These are phyloP conservation scores for Deilephila elpenor DNA, from an alignment of 2,888 invertebrate species.

Conservation along the genomic window DNA sequence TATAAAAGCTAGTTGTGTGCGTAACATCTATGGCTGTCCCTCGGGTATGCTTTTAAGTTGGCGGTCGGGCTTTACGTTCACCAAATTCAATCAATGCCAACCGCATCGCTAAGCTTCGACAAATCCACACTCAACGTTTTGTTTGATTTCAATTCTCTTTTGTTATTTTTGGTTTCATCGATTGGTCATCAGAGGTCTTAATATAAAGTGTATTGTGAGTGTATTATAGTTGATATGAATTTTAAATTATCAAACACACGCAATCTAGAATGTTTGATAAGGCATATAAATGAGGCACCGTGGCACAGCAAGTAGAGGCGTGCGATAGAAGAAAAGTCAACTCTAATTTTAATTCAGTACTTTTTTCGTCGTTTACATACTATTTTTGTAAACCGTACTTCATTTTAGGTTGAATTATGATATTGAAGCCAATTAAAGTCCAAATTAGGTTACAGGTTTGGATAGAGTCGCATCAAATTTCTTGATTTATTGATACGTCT, in stretches of 20 bases:
- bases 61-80: neutral
- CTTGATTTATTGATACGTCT: neutral
- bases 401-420: too few relatives aligned
- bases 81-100: slow-evolving; percentile 19
- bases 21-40: neutral
- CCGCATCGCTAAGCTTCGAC: neutral
- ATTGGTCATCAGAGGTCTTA: slow-evolving; percentile 1
- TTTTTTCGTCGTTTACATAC: too few relatives aligned
- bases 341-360: too few relatives aligned
- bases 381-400: too few relatives aligned
- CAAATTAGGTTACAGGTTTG: neutral
- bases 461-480: neutral
- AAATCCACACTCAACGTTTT: neutral
- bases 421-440: neutral
- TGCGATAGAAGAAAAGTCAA: too few relatives aligned
- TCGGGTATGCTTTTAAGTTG: neutral
- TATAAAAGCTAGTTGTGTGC: neutral
- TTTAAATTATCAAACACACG: too few relatives aligned
- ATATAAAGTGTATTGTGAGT: neutral
- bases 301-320: too few relatives aligned
- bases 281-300: too few relatives aligned
- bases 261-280: too few relatives aligned
- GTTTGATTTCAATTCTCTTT: slow-evolving; percentile 8
- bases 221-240: too few relatives aligned
- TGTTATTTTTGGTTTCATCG: neutral